A percentile compares a stretch with the other conserved stretches of the same genome.
phyloP scores from a whole-genome alignment of 2,113 vertebrate species.

The Lepisosteus oculatus region DNA sequence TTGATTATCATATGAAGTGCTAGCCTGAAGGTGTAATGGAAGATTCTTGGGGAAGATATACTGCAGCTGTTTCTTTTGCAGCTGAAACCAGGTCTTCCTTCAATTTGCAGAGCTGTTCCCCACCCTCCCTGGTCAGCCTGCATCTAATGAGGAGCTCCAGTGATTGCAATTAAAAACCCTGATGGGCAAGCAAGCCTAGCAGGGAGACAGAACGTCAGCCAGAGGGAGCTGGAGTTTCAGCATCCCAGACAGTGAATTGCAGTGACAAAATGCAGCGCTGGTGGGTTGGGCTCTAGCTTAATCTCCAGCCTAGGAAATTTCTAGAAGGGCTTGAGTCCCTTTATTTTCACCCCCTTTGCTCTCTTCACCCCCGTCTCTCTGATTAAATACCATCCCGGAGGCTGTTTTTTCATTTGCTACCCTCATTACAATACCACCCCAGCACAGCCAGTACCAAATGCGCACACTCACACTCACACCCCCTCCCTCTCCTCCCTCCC shows the following conservation, averaged over 20 bases:
- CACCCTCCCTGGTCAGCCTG: too few relatives aligned
- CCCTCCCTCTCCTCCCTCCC: constrained; percentile 6
- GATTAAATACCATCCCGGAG: constrained; percentile 17
- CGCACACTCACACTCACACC: constrained; percentile 1
- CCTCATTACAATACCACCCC: constrained; percentile 13
- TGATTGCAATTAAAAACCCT: background rate
- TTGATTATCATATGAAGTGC: too few relatives aligned
- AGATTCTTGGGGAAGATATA: too few relatives aligned
- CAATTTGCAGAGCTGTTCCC: too few relatives aligned
- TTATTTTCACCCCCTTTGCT: background rate
- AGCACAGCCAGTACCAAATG: background rate
- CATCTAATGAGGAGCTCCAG: background rate
- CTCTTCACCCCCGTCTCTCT: background rate
- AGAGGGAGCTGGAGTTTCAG: background rate
- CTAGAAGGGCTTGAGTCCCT: background rate
- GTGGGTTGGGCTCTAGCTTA: background rate
- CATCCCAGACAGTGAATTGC: constrained; percentile 3
- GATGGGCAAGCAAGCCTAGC: background rate
- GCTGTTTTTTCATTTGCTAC: constrained; percentile 9
- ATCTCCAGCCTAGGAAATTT: constrained; percentile 17
- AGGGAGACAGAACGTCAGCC: too few relatives aligned
- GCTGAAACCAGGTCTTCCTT: too few relatives aligned
- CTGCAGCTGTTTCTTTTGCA: too few relatives aligned
- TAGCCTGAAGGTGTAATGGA: too few relatives aligned
- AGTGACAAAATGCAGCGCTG: background rate